Evolutionary conservation across 2,113 vertebrate species (phyloP), one percentile per base, ranked within the genome.

Genomic region (Pedetes capensis): DNA sequence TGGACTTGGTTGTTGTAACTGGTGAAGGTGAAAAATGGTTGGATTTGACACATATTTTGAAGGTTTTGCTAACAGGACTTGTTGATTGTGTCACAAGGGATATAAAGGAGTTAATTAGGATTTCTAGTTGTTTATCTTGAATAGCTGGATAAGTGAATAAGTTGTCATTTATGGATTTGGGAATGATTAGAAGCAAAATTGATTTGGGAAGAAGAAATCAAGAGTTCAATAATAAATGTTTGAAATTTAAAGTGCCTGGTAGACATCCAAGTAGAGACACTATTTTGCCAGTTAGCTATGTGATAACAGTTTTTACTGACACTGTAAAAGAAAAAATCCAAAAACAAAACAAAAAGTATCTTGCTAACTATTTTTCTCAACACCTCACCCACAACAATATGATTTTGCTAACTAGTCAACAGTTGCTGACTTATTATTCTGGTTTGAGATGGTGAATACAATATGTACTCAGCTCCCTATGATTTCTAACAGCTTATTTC

Each of bases 401-500:
- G 90, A 88, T 95, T 97, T 88, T 96, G 88, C 91, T 88, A 95
- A 89, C 76, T 86, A 95, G 95, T 84, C 95, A 95, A 91, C 88
- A 95, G 84, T 86, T 88, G 87, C 90, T 92, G 91, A 92, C 87
- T 96, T 96, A 86, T 90, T 94, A 85, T 96, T 95, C 85, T 71
- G 66, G 78, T 82, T 94, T 72, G 80, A 80, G 63, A 90, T 17
- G 51, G 78, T 80, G 82, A 95, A 59, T 88, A 80, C 91, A 94
- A 66, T 89, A 69, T 72, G 74, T 75, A 86, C 91, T 83, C 78
- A 0, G 8, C 63, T 71, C 68, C 59, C 81, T 72, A 44, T 89
- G 88, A 87, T 97, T 88, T 94, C 92, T 86, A 86, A 81, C 84
- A 92, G 90, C 96, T 63, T 87, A 93, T 97, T 97, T 96, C 92